Conservation (phyloP, 2,797 vertebrate species). For the Rhynchotus rufescens region DNA sequence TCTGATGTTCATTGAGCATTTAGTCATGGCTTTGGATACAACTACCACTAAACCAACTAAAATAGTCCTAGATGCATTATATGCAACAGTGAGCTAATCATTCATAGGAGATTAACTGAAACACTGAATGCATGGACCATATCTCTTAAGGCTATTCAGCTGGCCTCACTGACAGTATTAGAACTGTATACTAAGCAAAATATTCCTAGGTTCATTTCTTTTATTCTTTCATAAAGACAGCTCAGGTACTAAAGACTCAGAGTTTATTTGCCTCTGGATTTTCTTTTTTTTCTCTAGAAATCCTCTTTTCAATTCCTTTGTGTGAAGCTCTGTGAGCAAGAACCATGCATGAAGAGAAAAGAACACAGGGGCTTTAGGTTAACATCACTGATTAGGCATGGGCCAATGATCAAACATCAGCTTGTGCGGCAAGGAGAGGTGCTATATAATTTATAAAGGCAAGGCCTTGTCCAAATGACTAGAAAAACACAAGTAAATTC, state of each 20-base stretch:
- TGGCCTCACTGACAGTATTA: background rate
- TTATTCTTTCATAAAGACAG: background rate
- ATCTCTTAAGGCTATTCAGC: background rate
- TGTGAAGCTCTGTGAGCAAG: background rate
- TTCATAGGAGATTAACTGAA: slow-evolving; percentile 26
- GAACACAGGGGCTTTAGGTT: slow-evolving; percentile 19
- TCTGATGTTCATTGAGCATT: background rate
- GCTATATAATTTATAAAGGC: background rate
- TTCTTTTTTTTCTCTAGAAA: background rate
- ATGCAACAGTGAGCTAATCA: slow-evolving; percentile 29
- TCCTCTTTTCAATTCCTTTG: slow-evolving; percentile 26
- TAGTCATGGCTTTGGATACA: background rate
- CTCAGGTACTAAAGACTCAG: background rate
- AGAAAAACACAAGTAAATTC: background rate
- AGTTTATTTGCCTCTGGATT: background rate
- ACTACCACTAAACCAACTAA: no score
- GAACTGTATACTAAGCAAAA: slow-evolving; percentile 11
- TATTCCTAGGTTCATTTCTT: slow-evolving; percentile 8
- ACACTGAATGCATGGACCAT: background rate
- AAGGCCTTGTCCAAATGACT: background rate
- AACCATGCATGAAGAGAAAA: slow-evolving; percentile 37
- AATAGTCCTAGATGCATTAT: slow-evolving; percentile 1
- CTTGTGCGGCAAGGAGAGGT: background rate
- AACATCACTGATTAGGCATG: background rate
- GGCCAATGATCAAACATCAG: slow-evolving; percentile 34